Base-by-base conservation (phyloP, 2,888 invertebrate genomes). In the Ganaspis brasiliensis region DNA sequence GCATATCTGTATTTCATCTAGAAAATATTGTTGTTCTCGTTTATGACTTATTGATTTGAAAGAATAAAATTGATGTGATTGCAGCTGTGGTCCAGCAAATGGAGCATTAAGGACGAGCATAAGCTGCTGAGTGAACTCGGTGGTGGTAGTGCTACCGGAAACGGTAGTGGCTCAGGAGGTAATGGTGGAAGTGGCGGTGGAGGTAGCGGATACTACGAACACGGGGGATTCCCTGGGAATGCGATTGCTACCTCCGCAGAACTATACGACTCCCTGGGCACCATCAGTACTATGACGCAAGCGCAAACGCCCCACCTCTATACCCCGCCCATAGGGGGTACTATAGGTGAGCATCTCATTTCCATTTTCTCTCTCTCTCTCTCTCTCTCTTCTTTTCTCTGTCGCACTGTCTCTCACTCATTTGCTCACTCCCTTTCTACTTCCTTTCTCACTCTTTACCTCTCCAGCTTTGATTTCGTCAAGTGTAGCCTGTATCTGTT, bases 51-150 rank as follows among this genome's bases (percentile, higher is more conserved):
- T 67, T 67, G 67, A 59, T 59, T 59, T n/a, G 5, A 31, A 31
- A 24, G 40, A 14, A 12, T 82, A 6, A 37, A 56, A 56, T 31
- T 24, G 16, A 67, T 45, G 26, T 45, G 45, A 84, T 89, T 86
- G 85, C 93, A 96, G 96, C 93, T 96, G 81, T 97, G 97, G 94
- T 96, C 97, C 82, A 94, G 95, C 81, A 97, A 97, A 93, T 97
- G 97, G 97, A 96, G 96, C 92, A 95, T 97, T 89, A 97, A 97
- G 92, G 97, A 97, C 92, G 97, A 97, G 90, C 97, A 97, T 93
- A 97, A 97, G 92, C 92, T 97, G 72, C 92, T 97, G 81, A 96
- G 96, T 67, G 97, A 97, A 91, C 93, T 97, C 63, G 96, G 96
- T 35, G 94, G 94, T 82, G 92, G 93, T 52, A 89, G 89, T 21